Percentiles rank a stretch among this genome's conserved stretches.
Conservation (phyloP, 2,888 invertebrate species). For the Leucoptera coffeella region DNA sequence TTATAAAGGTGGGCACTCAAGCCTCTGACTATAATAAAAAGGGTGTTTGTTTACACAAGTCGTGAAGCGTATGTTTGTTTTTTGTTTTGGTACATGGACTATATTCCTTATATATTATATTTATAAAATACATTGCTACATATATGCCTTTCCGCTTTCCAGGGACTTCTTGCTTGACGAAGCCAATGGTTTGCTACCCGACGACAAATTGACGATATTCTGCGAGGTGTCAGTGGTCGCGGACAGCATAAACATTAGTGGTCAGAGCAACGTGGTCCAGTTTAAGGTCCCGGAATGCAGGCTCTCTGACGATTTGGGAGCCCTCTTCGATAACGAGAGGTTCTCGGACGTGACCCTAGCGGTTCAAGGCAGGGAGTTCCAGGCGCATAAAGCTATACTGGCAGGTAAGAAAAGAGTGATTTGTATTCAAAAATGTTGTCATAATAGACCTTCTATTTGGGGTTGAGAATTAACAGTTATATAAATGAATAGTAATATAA, state of each 20-base stretch:
- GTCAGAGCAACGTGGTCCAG: conserved; percentile 96
- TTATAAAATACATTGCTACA: too few species aligned
- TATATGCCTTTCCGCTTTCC: conserved; percentile 17
- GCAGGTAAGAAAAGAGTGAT: too few species aligned
- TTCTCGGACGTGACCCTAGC: conserved; percentile 97
- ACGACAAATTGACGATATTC: conserved; percentile 98
- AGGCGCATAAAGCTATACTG: conserved; percentile 96
- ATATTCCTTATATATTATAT: too few species aligned
- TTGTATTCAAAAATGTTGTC: too few species aligned
- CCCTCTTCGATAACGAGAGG: conserved; percentile 93
- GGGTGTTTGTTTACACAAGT: too few species aligned
- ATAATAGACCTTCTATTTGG: too few species aligned
- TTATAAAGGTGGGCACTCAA: too few species aligned
- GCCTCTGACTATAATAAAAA: too few species aligned
- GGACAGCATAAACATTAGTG: conserved; percentile 98
- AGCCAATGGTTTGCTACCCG: conserved; percentile 95
- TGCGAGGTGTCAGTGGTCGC: conserved; percentile 97
- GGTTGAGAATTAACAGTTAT: too few species aligned
- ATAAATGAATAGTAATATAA: too few species aligned
- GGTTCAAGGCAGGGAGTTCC: conserved; percentile 84
- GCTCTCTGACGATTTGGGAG: conserved; percentile 90
- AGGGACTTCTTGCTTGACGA: conserved; percentile 98
- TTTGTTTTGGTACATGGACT: too few species aligned
- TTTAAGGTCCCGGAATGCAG: conserved; percentile 95
- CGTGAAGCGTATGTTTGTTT: too few species aligned